Evolutionary conservation across 1,140 invertebrate species (phyloP).

Genomic region (Frieseomelitta varia): DNA sequence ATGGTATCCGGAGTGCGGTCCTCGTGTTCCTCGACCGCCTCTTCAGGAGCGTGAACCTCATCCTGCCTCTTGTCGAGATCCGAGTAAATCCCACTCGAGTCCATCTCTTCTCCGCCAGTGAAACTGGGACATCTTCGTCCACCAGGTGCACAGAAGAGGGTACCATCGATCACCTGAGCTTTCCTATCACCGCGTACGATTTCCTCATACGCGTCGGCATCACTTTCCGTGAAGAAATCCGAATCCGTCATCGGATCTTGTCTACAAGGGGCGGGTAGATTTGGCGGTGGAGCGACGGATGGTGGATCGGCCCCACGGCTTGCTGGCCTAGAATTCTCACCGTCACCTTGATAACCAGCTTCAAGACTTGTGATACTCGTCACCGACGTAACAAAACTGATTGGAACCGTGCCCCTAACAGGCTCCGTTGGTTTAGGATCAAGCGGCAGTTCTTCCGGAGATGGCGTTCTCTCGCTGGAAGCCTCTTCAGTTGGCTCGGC

Average conservation of each 20-base stretch:
- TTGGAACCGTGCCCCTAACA: conserved; percentile 71
- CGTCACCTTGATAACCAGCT: conserved; percentile 92
- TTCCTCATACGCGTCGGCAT: conserved; percentile 91
- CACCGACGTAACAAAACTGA: conserved; percentile 91
- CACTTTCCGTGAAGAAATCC: conserved; percentile 93
- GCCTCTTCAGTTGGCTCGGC: conserved; percentile 75
- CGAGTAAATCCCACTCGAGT: conserved; percentile 92
- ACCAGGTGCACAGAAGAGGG: conserved; percentile 87
- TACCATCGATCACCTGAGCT: conserved; percentile 91
- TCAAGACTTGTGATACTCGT: conserved; percentile 93
- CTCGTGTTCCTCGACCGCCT: conserved; percentile 66
- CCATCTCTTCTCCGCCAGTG: conserved; percentile 86
- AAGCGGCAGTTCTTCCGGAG: conserved; percentile 90
- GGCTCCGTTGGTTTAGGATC: conserved; percentile 83
- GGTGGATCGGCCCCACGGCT: conserved; percentile 89
- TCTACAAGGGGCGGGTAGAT: conserved; percentile 79
- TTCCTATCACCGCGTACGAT: conserved; percentile 85
- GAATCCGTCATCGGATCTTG: conserved; percentile 94
- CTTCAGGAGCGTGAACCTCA: conserved; percentile 68
- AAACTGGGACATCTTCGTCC: conserved; percentile 79
- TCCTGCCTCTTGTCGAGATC: conserved; percentile 87
- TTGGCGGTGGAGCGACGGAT: conserved; percentile 78
- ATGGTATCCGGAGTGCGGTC: conserved; percentile 75
- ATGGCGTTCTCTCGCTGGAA: conserved; percentile 88
- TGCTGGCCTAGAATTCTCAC: conserved; percentile 90